phyloP scores from a whole-genome alignment of 1,140 invertebrate genomes.

The Drosophila repletoides region DNA sequence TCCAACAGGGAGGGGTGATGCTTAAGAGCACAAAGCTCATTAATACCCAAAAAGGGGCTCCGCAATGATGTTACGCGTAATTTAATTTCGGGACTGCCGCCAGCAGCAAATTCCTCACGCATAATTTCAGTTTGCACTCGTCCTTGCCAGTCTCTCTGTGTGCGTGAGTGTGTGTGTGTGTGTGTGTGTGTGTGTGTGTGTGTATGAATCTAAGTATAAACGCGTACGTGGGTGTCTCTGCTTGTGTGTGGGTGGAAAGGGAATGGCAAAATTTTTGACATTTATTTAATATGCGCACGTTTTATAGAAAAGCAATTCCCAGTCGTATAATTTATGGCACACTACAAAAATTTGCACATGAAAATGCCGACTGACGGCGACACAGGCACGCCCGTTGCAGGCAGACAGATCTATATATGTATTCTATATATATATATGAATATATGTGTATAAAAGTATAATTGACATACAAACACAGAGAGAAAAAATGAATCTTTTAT shows the following conservation, averaged over 20 bases:
- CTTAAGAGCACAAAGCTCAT: slow-evolving; percentile 64
- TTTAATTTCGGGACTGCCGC: slow-evolving; percentile 63
- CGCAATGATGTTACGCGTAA: slow-evolving; percentile 79
- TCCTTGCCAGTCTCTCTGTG: slow-evolving; percentile 17
- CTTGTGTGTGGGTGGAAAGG: neutral
- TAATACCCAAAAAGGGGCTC: slow-evolving; percentile 68
- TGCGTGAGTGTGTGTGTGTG: slow-evolving; percentile 4
- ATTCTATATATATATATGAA: slow-evolving; percentile 17
- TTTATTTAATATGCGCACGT: slow-evolving; percentile 81
- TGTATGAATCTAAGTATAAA: neutral
- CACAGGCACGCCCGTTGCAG: slow-evolving; percentile 16
- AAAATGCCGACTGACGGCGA: slow-evolving; percentile 49
- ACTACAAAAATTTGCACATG: slow-evolving; percentile 81
- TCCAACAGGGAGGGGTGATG: slow-evolving; percentile 53
- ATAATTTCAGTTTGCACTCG: slow-evolving; percentile 57
- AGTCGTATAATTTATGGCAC: slow-evolving; percentile 79
- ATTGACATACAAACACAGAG: slow-evolving; percentile 8
- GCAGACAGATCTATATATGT: slow-evolving; percentile 11
- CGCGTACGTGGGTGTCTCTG: neutral
- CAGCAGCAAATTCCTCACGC: slow-evolving; percentile 54
- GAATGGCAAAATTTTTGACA: slow-evolving; percentile 71
- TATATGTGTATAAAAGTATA: slow-evolving; percentile 4
- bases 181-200: slow-evolving; percentile 3
- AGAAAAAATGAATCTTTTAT: no score
- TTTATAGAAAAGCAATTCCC: slow-evolving; percentile 81